Evolutionary conservation across 2,797 vertebrate species (phyloP), one percentile per base, ranked within the genome.

Genomic region (Pseudomugil tenellus): DNA sequence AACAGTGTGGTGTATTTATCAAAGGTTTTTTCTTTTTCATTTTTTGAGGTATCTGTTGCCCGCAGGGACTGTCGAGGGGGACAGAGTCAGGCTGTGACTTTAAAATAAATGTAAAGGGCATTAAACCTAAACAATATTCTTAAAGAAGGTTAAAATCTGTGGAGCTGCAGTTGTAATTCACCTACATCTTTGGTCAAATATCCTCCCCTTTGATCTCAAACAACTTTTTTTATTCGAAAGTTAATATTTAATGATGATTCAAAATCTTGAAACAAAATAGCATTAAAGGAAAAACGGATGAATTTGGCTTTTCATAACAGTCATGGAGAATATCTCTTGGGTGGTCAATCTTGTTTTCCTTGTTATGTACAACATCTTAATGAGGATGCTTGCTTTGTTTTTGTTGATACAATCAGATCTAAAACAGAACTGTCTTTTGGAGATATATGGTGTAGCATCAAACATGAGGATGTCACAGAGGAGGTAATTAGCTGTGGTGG

Each of bases 381-480:
- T 69, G 34, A 71, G 63, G 37, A 52, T 49, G n/a, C 56, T 41
- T 60, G 46, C 67, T 63, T 73, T 49, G 23, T 58, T 25, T 63
- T 63, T 56, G 61, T 52, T 84, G 71, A 85, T 60, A 75, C 29
- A 77, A 53, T 37, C 46, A 52, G 55, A 70, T 61, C 54, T 63
- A 65, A 63, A 79, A 55, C 51, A 35, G 69, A 41, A 67, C 62
- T 72, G 58, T 65, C 43, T 67, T 67, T 71, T 72, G 65, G 65
- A 43, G n/a, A 52, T 53, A 32, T 58, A 52, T 25, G 66, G 66
- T 69, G 46, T 41, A 61, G 48, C 65, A 67, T 78, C 57, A 84
- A 58, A 81, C 55, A 66, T 28, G 12, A 55, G 37, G 52, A 39
- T 55, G 37, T 63, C 52, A 75, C 51, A 51, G 48, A 52, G 31